Evolutionary conservation across 2,888 invertebrate species (phyloP).

Genomic region (Euzetes globulus): DNA sequence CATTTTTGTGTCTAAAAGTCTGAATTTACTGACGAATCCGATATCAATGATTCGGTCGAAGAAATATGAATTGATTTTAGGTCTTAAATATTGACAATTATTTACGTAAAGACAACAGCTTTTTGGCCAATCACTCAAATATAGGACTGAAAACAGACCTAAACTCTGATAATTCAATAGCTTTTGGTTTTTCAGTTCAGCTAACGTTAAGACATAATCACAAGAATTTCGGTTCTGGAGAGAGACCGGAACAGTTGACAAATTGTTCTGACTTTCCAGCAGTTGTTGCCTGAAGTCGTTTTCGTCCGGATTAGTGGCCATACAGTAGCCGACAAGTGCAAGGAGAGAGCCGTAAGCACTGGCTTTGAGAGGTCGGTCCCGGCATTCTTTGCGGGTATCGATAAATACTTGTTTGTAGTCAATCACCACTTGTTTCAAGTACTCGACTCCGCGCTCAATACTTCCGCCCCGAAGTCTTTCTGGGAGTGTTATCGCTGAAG

Average conservation of each 20-base stretch:
- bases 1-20: not conserved
- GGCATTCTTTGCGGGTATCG: constrained; percentile 12
- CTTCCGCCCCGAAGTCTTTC: constrained; percentile 24
- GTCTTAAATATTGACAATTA: constrained; percentile 19
- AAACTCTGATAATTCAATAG: constrained; percentile 27
- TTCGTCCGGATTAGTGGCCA: constrained; percentile 16
- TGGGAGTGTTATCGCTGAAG: not conserved
- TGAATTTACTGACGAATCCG: constrained; percentile 11
- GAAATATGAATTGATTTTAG: not conserved
- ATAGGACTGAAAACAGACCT: constrained; percentile 30
- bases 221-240: not conserved
- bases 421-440: constrained; percentile 18
- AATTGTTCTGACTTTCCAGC: constrained; percentile 8
- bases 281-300: constrained; percentile 24
- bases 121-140: constrained; percentile 7
- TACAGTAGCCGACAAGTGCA: not conserved
- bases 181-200: constrained; percentile 1
- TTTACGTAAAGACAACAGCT: not conserved
- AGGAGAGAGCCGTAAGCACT: not conserved
- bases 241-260: constrained; percentile 22
- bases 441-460: not conserved
- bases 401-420: constrained; percentile 27
- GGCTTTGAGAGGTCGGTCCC: constrained; percentile 28
- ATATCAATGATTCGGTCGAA: constrained; percentile 31
- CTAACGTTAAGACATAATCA: not conserved